phyloP scores from a whole-genome alignment of 2,113 vertebrate genomes.

The Puntigrus tetrazona region DNA sequence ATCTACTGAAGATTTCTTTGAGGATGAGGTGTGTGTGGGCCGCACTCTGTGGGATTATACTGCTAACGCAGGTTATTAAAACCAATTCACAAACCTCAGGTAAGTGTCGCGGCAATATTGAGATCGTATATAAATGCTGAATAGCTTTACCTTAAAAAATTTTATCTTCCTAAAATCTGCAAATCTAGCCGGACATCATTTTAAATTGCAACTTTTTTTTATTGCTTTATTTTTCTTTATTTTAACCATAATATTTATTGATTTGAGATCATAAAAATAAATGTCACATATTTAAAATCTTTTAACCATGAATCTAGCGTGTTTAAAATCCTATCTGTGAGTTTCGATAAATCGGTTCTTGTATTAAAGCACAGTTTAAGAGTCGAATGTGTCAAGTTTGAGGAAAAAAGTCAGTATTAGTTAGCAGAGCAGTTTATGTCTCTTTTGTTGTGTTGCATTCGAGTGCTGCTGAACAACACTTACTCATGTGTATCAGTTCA shows the following conservation, averaged over 20 bases:
- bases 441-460: background rate
- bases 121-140: background rate
- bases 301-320: background rate
- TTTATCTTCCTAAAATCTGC: background rate
- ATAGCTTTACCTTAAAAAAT: background rate
- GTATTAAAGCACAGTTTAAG: background rate
- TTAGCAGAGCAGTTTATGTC: too few species aligned
- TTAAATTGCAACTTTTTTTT: background rate
- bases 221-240: too few species aligned
- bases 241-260: background rate
- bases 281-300: background rate
- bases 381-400: background rate
- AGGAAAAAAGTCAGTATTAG: background rate
- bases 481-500: background rate
- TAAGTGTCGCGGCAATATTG: slow-evolving; percentile 22
- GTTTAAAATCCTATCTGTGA: background rate
- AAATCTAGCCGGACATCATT: background rate
- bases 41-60: slow-evolving; percentile 44
- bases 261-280: background rate
- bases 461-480: background rate
- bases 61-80: slow-evolving; percentile 43
- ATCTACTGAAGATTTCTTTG: background rate
- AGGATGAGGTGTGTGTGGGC: slow-evolving; percentile 49
- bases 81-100: slow-evolving; percentile 50
- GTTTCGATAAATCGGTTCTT: background rate